A percentile compares a stretch with the other conserved stretches of the same genome.
Conservation (phyloP, 2,797 vertebrate species). For the Muscicapa striata region DNA sequence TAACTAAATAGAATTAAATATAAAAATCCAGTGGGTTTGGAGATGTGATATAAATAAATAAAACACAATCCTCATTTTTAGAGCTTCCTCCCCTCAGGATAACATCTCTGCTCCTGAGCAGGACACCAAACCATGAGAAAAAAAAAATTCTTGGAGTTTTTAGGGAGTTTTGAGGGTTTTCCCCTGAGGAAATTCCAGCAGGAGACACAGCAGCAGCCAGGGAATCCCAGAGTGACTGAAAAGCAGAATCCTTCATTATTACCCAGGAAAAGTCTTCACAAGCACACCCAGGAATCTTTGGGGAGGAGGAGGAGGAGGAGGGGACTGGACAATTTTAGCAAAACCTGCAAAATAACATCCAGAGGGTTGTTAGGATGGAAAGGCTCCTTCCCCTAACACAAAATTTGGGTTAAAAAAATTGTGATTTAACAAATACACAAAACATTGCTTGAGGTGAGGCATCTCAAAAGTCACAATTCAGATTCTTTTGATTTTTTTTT, state of each 20-base stretch:
- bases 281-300: conserved; percentile 40
- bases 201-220: conserved; percentile 7
- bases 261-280: conserved; percentile 29
- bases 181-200: background rate
- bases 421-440: rapidly evolving
- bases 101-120: background rate
- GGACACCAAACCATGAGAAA: background rate
- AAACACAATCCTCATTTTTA: background rate
- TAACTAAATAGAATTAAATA: no score
- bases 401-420: rapidly evolving
- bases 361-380: conserved; percentile 21
- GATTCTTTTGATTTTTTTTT: no score
- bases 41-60: background rate
- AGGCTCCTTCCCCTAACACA: background rate
- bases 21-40: background rate
- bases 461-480: background rate
- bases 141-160: background rate
- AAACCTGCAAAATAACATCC: conserved; percentile 67
- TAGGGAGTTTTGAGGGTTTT: background rate
- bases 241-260: conserved; percentile 46
- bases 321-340: conserved; percentile 16
- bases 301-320: background rate
- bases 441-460: background rate
- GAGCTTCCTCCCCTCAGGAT: background rate
- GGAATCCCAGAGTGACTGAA: conserved; percentile 17